A percentile compares a stretch with the other conserved stretches of the same genome.
These are phyloP conservation scores for Therioaphis trifolii DNA, from an alignment of 2,888 invertebrate species.

Conservation along the genomic window DNA sequence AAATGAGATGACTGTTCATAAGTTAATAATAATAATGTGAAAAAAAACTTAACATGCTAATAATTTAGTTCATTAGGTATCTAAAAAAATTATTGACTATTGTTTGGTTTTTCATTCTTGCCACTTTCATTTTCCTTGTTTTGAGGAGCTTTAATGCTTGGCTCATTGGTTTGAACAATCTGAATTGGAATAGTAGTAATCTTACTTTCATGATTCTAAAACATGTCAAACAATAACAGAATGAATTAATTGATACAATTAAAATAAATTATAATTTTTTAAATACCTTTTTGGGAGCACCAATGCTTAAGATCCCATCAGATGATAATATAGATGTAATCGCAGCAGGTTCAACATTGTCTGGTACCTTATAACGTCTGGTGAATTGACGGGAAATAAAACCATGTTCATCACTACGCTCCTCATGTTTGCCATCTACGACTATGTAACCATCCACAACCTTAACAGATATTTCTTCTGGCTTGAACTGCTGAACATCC, in stretches of 20 bases:
- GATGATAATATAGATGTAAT: constrained; percentile 68
- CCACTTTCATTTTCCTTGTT: constrained; percentile 32
- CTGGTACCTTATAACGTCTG: constrained; percentile 69
- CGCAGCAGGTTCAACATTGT: constrained; percentile 68
- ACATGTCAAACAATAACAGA: no score
- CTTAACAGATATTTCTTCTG: constrained; percentile 69
- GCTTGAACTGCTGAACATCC: no score
- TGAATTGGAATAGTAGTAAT: constrained; percentile 58
- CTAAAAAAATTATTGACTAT: no score
- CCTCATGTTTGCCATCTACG: constrained; percentile 70
- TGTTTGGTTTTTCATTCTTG: no score
- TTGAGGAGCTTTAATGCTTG: constrained; percentile 65
- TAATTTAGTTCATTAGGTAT: no score
- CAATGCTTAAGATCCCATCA: constrained; percentile 69
- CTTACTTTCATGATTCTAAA: constrained; percentile 27
- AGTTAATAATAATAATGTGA: no score
- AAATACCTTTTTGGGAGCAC: constrained; percentile 62
- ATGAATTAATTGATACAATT: background rate
- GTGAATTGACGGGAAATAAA: constrained; percentile 69
- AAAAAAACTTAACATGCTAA: no score
- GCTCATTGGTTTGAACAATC: no score
- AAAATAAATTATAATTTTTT: background rate
- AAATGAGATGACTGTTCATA: no score
- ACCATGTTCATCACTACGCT: constrained; percentile 69
- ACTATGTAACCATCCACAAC: constrained; percentile 69